Evolutionary conservation across 2,888 invertebrate species (phyloP), one percentile per base, ranked within the genome.

Genomic region (Nomada fucata): DNA sequence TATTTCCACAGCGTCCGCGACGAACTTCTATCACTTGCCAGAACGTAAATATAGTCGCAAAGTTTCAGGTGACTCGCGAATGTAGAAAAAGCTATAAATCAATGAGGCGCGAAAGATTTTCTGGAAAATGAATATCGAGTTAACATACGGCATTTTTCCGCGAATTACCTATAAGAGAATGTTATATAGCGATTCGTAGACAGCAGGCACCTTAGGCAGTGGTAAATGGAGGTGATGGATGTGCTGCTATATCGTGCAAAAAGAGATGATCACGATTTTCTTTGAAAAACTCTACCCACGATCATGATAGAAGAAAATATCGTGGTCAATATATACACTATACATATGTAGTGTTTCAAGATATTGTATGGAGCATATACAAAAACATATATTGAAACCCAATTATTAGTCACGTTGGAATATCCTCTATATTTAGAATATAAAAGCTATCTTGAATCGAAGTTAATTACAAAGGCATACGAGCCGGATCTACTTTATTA

Each of bases 181-280:
- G 68, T 76, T 72, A 55, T 47, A 53, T 50, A 63, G 60, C 61
- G 55, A 60, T 52, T 63, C 57, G 63, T 61, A 50, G 72, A 82
- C 78, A 69, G 82, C 76, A 65, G 76, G 68, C 69, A 67, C 71
- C 59, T 67, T 70, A 44, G 72, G 67, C 82, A 67, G 82, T 59
- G 63, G 70, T 68, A 70, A 85, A 82, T 60, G 72, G 76, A 72
- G 36, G 61, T 84, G 86, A 86, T 87, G 68, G 74, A 87, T 82
- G 79, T 61, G 64, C 73, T 68, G 55, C 55, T 65, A 18, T 64
- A 10, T 42, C 64, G 72, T 20, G 69, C 71, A 80, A 85, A 65
- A 74, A 74, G 65, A 76, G 78, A 78, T 60, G 83, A 76, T 52
- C 70, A 44, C 72, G 77, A 76, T 64, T 55, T 7, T 23, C 52